Conservation (phyloP, 2,888 invertebrate genomes). For the Polietes domitor region DNA sequence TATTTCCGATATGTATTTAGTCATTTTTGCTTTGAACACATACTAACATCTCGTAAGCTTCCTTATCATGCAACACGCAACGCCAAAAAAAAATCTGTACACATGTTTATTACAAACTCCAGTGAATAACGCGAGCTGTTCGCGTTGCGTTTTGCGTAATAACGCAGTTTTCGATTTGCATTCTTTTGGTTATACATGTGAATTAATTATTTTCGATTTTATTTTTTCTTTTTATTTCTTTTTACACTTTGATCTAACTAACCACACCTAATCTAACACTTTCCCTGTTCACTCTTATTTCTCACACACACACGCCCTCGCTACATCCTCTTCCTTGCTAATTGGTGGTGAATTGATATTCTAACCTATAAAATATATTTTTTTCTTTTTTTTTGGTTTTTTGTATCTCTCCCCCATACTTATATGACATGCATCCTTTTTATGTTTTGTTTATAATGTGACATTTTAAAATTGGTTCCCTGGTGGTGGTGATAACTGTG, state of each 20-base stretch:
- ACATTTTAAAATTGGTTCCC: slow-evolving; percentile 40
- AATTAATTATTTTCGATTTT: slow-evolving; percentile 11
- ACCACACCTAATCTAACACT: not conserved
- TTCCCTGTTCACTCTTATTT: not conserved
- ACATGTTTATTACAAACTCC: no score
- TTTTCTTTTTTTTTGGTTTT: slow-evolving; percentile 2
- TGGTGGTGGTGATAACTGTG: slow-evolving; percentile 16
- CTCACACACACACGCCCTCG: not conserved
- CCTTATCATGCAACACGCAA: no score
- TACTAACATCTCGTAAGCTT: no score
- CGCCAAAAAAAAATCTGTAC: no score
- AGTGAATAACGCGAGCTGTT: no score
- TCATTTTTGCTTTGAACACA: not conserved
- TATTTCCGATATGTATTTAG: not conserved
- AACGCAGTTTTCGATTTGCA: no score
- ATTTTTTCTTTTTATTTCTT: slow-evolving; percentile 36
- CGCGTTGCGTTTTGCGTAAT: no score
- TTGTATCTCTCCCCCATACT: slow-evolving; percentile 23
- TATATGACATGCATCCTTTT: slow-evolving; percentile 55
- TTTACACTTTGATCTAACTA: slow-evolving; percentile 1
- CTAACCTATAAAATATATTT: slow-evolving; percentile 35
- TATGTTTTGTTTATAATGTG: slow-evolving; percentile 43
- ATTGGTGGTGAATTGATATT: slow-evolving; percentile 42
- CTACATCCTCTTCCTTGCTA: not conserved
- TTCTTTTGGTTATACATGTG: slow-evolving; percentile 5